Base-by-base conservation (phyloP, 2,888 invertebrate genomes). In the Eurytoma adleriae region DNA sequence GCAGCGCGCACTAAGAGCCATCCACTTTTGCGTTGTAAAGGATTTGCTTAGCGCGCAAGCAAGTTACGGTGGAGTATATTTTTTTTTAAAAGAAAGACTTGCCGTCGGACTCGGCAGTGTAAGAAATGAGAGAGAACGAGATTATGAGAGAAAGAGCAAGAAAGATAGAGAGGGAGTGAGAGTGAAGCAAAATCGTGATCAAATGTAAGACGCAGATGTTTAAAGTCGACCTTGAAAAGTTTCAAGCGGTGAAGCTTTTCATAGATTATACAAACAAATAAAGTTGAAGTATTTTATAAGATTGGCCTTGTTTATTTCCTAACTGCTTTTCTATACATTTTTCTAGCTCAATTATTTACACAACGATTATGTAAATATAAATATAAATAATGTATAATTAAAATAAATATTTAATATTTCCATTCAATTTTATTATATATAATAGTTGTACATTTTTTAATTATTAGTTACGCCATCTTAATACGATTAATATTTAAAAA, bases 271-370 rank as follows among this genome's bases (percentile, higher is more conserved):
- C 74, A 88, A 87, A 88, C 87, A 88, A 88, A 85, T 82, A 84
- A 85, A 87, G 86, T 87, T 86, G 84, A 86, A 85, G 85, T 89
- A 89, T 89, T 89, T 88, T 88, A 87, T 86, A 88, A 84, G 86
- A 56, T 4, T 54, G 16, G 50, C 48, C 7, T 66, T 70, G n/a
- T 77, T 69, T 20, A 24, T 56, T 57, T 40, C 27, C 52, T 52
- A 10, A 30, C 27, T 27, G 12, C 2, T 56, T 50, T 7, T 14
- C 24, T 3, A 7, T 57, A 40, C 20, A 54, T 18, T 56, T 64
- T 40, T 30, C 54, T 40, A 40, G 7, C 20, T 12, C 12, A 59
- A 61, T 56, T 24, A 30, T 30, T 30, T 30, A 30, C 3, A 14
- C 12, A 7, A 20, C 13, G n/a, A 13, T 2, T 20, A 54, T 18